Percentiles rank a stretch among this genome's conserved stretches.
Conservation (phyloP, 2,888 invertebrate species). For the Agelastica alni region DNA sequence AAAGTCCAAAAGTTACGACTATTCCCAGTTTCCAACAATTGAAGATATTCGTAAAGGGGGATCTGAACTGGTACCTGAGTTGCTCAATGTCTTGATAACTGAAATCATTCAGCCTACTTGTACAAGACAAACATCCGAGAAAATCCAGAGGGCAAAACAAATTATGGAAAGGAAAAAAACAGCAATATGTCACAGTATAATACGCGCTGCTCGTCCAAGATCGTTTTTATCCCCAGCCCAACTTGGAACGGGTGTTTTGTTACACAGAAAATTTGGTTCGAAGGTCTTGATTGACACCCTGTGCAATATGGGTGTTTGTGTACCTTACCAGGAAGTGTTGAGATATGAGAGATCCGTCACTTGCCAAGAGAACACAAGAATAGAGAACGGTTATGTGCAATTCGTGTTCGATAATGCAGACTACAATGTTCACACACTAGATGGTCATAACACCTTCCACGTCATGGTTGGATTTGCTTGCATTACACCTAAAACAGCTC, state of each 20-base stretch:
- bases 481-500: constrained; percentile 16
- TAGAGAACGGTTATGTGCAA: constrained; percentile 9
- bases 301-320: constrained; percentile 12
- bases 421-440: too few relatives aligned
- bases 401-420: constrained; percentile 4
- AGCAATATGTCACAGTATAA: constrained; percentile 10
- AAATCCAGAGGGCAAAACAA: constrained; percentile 7
- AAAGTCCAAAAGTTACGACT: constrained; percentile 21
- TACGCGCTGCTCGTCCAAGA: constrained; percentile 12
- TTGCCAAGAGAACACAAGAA: constrained; percentile 9
- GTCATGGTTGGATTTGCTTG: constrained; percentile 15
- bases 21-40: constrained; percentile 12
- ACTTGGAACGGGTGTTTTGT: constrained; percentile 12
- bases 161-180: constrained; percentile 7
- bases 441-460: constrained; percentile 17
- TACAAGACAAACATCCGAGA: constrained; percentile 1
- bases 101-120: constrained; percentile 11
- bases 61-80: constrained; percentile 11
- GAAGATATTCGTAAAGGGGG: constrained; percentile 9
- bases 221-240: constrained; percentile 9
- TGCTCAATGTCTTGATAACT: constrained; percentile 12
- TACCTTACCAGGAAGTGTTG: constrained; percentile 6
- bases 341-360: constrained; percentile 11
- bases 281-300: constrained; percentile 12
- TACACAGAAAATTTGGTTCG: constrained; percentile 11